Base-by-base conservation (phyloP, 2,113 vertebrate species). In the Otocyon megalotis region DNA sequence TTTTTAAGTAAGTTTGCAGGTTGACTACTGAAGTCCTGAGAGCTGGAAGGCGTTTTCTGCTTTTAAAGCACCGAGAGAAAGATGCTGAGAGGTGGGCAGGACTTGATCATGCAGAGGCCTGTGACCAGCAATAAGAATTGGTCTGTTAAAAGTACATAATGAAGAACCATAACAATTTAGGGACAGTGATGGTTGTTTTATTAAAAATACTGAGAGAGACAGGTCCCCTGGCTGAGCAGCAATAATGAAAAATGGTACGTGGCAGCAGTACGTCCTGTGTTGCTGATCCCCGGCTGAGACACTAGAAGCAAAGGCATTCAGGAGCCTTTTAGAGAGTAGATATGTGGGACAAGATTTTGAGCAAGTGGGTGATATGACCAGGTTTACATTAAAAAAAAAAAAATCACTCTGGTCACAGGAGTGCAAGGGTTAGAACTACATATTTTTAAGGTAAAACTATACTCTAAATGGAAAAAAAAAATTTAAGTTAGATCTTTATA, bases 401-500 rank as follows among this genome's bases (percentile, higher is more conserved):
- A 48, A 71, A 48, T 94, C 8, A 15, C 11, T 56, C 20, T 90
- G 20, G 20, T 90, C 32, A 56, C 20, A 80, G 60, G 0, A 77
- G 12, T 81, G 26, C 3, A 54, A 63, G 74, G 32, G 50, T 35
- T 94, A 82, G 37, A 86, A 26, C 8, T 30, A 7, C 90, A 0
- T 90, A 60, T 90, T 93, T 92, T 94, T 6, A 32, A 54, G 43
- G 22, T 85, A 56, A 90, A 96, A 10, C 56, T 69, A n/a, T 60
- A 71, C 6, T 54, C 91, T 69, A 90, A 91, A 69, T 24, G 71
- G 14, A 93, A 17, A 65, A 56, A 92, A 62, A 65, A 5, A 30
- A 14, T 67, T 71, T 90, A 97, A 93, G 97, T 37, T 90, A 81
- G 2, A 32, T 65, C 22, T 95, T 97, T 92, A 19, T 87, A 2